Evolutionary conservation across 2,888 invertebrate genomes (phyloP).

Genomic region (Eubasilissa splendida): DNA sequence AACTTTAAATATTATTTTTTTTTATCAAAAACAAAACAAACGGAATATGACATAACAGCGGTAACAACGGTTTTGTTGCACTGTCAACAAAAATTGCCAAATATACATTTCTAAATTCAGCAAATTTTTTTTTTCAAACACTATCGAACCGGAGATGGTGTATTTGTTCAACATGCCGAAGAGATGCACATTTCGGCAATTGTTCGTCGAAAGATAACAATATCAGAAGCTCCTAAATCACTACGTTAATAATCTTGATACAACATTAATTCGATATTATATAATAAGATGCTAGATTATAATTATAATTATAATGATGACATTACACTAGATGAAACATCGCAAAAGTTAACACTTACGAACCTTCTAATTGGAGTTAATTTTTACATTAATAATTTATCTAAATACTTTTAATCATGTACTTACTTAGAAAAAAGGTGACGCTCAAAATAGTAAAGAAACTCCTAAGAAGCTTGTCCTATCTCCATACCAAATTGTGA

Average conservation of each 20-base stretch:
- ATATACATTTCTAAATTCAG: not conserved
- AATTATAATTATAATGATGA: conserved; percentile 39
- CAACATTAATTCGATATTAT: conserved; percentile 50
- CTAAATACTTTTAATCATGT: conserved; percentile 39
- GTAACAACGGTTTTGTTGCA: conserved; percentile 45
- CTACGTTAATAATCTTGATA: conserved; percentile 47
- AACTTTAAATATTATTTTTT: conserved; percentile 24
- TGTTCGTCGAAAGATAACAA: conserved; percentile 21
- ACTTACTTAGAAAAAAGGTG: conserved; percentile 41
- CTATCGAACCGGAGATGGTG: not conserved
- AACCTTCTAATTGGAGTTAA: conserved; percentile 50
- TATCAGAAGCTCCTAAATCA: conserved; percentile 41
- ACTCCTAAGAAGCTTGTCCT: conserved; percentile 40
- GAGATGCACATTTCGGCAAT: conserved; percentile 15
- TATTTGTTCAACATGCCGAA: not conserved
- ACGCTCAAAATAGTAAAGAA: conserved; percentile 23
- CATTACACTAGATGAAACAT: conserved; percentile 47
- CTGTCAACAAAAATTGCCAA: conserved; percentile 33
- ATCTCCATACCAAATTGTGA: not conserved
- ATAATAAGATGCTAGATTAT: conserved; percentile 45
- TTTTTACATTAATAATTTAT: conserved; percentile 38
- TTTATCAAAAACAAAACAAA: conserved; percentile 44
- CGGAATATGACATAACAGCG: conserved; percentile 41
- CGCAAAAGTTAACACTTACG: conserved; percentile 48
- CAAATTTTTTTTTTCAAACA: not conserved